phyloP scores from a whole-genome alignment of 2,797 vertebrate genomes.

The Kryptopterus vitreolus region DNA sequence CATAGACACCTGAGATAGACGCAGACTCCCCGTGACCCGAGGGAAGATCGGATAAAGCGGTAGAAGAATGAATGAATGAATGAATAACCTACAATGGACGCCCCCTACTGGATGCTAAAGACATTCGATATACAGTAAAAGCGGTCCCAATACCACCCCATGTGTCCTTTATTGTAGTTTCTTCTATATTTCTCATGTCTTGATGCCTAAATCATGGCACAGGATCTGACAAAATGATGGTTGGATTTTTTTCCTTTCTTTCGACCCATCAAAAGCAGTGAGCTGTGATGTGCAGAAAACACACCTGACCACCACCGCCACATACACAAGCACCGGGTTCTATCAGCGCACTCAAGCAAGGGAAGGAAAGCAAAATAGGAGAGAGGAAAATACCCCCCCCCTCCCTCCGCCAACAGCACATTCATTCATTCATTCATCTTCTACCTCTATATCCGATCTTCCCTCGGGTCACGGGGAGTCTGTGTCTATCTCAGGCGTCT shows the following conservation, averaged over 20 bases:
- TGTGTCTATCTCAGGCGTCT: no score
- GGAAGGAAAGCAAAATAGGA: conserved; percentile 64
- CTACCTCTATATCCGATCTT: no score
- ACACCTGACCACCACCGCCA: conserved; percentile 5
- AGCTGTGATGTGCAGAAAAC: conserved; percentile 40
- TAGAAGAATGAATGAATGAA: no score
- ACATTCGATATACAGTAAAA: not conserved
- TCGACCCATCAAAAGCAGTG: conserved; percentile 52
- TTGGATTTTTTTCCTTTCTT: no score
- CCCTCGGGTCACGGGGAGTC: no score
- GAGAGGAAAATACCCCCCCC: conserved; percentile 68
- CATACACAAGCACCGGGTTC: conserved; percentile 29
- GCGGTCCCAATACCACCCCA: not conserved
- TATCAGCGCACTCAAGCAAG: conserved; percentile 46
- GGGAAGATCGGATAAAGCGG: no score
- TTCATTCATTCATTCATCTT: no score
- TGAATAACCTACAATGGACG: no score
- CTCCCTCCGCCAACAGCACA: no score
- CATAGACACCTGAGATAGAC: no score
- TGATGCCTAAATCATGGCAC: conserved; percentile 52
- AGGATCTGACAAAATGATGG: conserved; percentile 50
- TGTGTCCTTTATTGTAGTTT: conserved; percentile 24
- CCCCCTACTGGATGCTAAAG: conserved; percentile 1
- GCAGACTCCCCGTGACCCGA: no score
- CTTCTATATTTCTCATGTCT: conserved; percentile 22